A percentile compares a stretch with the other conserved stretches of the same genome.
phyloP scores from a whole-genome alignment of 2,113 vertebrate genomes.

The Melanostigma gelatinosum region DNA sequence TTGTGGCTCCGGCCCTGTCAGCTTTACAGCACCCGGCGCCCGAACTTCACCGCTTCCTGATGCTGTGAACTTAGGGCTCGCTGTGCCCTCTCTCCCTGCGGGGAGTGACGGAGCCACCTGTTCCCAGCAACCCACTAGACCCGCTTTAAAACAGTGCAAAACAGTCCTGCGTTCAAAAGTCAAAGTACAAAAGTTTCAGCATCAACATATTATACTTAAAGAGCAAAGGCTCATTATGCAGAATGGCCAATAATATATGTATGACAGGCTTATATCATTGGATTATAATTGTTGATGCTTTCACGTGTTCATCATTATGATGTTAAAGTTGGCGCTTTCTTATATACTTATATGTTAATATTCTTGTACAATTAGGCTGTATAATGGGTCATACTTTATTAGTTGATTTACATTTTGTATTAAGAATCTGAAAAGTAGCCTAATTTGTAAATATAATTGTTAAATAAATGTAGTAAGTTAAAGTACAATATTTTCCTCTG shows the following conservation, averaged over 20 bases:
- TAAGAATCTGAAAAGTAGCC: background rate
- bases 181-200: background rate
- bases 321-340: background rate
- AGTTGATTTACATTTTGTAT: too few relatives aligned
- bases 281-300: background rate
- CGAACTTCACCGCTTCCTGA: background rate
- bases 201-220: too few relatives aligned
- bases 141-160: background rate
- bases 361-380: background rate
- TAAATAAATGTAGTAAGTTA: background rate
- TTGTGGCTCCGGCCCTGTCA: background rate
- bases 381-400: background rate
- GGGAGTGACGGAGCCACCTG: background rate
- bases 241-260: background rate
- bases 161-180: background rate
- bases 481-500: background rate
- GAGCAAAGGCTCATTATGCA: background rate
- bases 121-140: background rate
- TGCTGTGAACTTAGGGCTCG: too few relatives aligned
- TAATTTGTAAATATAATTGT: background rate
- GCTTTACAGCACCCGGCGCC: too few relatives aligned
- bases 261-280: background rate
- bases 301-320: background rate
- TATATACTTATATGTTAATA: background rate
- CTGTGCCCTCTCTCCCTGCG: too few relatives aligned